Evolutionary conservation across 2,113 vertebrate genomes (phyloP), one percentile per base, ranked within the genome.

Genomic region (Thalassarche chlororhynchos): DNA sequence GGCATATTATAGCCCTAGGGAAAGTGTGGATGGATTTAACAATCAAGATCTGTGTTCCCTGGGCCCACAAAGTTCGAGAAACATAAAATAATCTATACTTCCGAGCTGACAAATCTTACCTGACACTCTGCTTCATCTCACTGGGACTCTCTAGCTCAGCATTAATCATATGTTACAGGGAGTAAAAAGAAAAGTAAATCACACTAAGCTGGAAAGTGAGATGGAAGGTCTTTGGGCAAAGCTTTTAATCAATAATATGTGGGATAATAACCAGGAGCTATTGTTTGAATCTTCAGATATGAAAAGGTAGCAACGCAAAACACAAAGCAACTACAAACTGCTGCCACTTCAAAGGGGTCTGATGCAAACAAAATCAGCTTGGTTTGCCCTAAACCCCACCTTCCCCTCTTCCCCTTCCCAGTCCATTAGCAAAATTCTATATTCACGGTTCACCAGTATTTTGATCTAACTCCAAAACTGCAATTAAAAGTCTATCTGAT

Each of bases 61-160:
- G 98, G 98, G 98, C 98, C 97, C 98, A 98, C 98, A 98, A 99
- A 99, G 98, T 99, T 99, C 98, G 98, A 98, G 98, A 99, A 98
- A 99, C 98, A 98, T 98, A 97, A 98, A 99, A 99, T 99, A 99
- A 99, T 99, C 99, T 99, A 99, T 99, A 99, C 98, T 98, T 99
- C 98, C 95, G 83, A 98, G 98, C 98, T 99, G 98, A 99, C 99
- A 99, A 99, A 99, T 99, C 98, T 98, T 98, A 98, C 98, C 98
- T 99, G 99, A 99, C 99, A 98, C 95, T 92, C 95, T 76, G 98
- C 98, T 98, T 98, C 98, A 98, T 99, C 98, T 98, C 97, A 79
- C 98, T 90, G 97, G 98, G 98, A 98, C 98, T 98, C 98, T 95
- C 71, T 95, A 98, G 99, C 98, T 99, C 98, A 97, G 98, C 98